Base-by-base conservation (phyloP, 2,797 vertebrate genomes). In the Acanthurus leucopareius region DNA sequence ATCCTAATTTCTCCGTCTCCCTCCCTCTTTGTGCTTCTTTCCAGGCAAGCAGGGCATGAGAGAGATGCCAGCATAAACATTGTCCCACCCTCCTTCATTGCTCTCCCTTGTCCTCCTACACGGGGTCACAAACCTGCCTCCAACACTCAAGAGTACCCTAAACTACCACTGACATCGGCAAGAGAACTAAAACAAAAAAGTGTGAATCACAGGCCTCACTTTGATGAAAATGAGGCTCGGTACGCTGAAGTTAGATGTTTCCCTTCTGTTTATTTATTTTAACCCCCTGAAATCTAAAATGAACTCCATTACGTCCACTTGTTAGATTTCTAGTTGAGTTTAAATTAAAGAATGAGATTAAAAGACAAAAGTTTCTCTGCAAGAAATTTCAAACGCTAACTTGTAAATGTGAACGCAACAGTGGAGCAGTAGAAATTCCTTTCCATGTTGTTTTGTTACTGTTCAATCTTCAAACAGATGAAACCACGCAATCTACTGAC, bases 21-120 rank as follows among this genome's bases (percentile, higher is more conserved):
- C 10, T 76, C 28, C 14, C 38, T 84, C 61, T 51, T 17, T 66
- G 56, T 49, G 61, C 65, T 52, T 86, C 75, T 79, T 80, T 84
- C 62, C 68, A 83, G 67, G 60, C 60, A 58, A 81, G 61, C 53
- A 52, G 80, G 80, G 83, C 77, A 89, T 40, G 42, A 85, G 78
- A 85, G 80, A 65, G 42, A 82, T 78, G 84, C 83, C 81, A 85
- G 84, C 69, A 87, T 64, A 92, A 93, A 93, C 89, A 86, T 22
- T 3, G 83, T 79, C 85, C 87, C 91, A 85, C 86, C 84, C 84
- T 82, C 53, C 44, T 76, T 73, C 85, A 78, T 67, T 74, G 71
- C 81, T 57, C 79, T 69, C 62, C 67, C 69, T 69, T 44, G 62
- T 75, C 79, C 82, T 79, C 82, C 58, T 77, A 72, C 70, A 54